Conservation (phyloP, 2,888 invertebrate species). For the Ornithoptera alexandrae region DNA sequence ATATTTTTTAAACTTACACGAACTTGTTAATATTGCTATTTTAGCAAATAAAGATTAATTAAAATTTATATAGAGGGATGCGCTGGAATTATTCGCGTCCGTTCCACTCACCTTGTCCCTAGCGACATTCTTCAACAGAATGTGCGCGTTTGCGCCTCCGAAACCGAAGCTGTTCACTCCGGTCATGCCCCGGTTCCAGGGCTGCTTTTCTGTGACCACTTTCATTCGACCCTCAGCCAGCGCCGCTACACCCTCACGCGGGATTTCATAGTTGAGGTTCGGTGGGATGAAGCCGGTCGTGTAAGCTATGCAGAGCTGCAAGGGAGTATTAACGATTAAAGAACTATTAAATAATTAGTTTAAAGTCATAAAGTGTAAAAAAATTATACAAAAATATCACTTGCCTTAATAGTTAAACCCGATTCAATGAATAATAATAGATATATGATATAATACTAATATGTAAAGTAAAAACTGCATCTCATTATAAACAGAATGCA, state of each 20-base stretch:
- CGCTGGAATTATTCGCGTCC: no score
- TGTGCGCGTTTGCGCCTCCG: constrained; percentile 92
- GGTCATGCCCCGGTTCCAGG: constrained; percentile 86
- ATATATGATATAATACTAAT: no score
- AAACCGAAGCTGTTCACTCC: constrained; percentile 96
- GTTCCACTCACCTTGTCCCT: constrained; percentile 72
- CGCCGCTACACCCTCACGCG: constrained; percentile 81
- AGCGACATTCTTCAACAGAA: constrained; percentile 81
- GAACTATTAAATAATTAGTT: no score
- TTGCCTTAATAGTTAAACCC: no score
- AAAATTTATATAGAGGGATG: no score
- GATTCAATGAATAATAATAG: no score
- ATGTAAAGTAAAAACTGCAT: no score
- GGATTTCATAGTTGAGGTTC: constrained; percentile 87
- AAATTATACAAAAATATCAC: no score
- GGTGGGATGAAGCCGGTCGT: constrained; percentile 90
- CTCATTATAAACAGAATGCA: no score
- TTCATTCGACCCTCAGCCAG: constrained; percentile 81
- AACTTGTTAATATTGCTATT: no score
- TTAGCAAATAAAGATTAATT: no score
- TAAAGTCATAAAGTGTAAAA: no score
- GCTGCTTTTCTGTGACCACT: constrained; percentile 86
- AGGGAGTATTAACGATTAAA: constrained; percentile 31
- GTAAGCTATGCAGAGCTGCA: constrained; percentile 87
- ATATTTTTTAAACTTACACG: background rate